Base-by-base conservation (phyloP, 2,888 invertebrate species). In the Anorthoa munda region DNA sequence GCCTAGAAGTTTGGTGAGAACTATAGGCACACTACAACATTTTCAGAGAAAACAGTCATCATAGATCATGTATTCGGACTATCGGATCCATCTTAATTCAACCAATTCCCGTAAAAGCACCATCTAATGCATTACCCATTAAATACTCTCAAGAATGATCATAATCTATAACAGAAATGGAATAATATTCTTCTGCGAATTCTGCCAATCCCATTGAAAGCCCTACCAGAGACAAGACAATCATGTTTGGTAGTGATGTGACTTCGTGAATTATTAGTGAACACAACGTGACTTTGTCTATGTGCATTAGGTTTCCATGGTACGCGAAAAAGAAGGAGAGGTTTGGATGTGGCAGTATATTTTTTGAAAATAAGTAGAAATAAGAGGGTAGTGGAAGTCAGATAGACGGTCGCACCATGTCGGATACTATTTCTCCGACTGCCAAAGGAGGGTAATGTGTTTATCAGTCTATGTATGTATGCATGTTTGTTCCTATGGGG, bases 201-300 rank as follows among this genome's bases (percentile, higher is more conserved):
- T 17, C n/a, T 9, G 5, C 48, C 60, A 75, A 75, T 79, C 15
- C 21, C 21, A 56, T 45, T 75, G 45, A 72, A 79, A 61, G 79
- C 55, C 46, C 46, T 15, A 11, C 39, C 9, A 31, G 3, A 72
- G 45, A 53, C 5, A n/a, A 61, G 12, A 50, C 31, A 51, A 58
- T 46, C 51, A 53, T 53, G 69, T 56, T n/a, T 12, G 9, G 9
- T 4, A 23, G 21, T 72, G 4, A 72, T 51, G 51, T 46, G 50
- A 13, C 73, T 78, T 78, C 56, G n/a, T 75, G 60, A 31, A 61
- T 75, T 72, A 79, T 79, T 72, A 45, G 39, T 79, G 59, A 17
- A 26, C 11, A 26, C 23, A 5, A 79, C 79, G 75, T 79, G 79
- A 55, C 72, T 26, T 26, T 55, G 39, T 46, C 45, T 7, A 23